Evolutionary conservation across 2,113 vertebrate species (phyloP).

Genomic region (Lepidothrix coronata): DNA sequence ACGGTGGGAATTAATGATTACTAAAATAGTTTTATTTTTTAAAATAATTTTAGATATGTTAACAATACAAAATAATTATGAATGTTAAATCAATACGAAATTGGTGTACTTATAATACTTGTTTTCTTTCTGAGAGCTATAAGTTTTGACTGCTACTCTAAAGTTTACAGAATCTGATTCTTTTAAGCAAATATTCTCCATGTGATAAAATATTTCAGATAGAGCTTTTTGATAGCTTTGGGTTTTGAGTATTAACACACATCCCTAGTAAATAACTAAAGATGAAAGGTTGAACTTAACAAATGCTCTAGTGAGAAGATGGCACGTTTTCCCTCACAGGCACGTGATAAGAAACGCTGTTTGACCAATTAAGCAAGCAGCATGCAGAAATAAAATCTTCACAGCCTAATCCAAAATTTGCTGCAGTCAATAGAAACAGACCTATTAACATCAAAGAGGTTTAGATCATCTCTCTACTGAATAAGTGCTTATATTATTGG

Average conservation of each 20-base stretch:
- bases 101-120: background rate
- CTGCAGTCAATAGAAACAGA: background rate
- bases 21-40: constrained; percentile 46
- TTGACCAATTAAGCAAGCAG: constrained; percentile 28
- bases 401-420: background rate
- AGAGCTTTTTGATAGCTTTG: background rate
- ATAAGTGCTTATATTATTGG: background rate
- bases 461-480: background rate
- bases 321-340: constrained; percentile 20
- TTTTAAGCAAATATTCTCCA: background rate
- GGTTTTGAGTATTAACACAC: background rate
- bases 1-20: constrained; percentile 55
- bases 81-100: background rate
- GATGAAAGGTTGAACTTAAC: background rate
- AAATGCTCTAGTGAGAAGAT: constrained; percentile 3
- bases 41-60: constrained; percentile 11
- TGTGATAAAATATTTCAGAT: background rate
- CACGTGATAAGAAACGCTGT: background rate
- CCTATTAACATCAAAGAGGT: background rate
- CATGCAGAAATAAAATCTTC: constrained; percentile 8
- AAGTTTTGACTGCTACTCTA: background rate
- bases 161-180: background rate
- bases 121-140: background rate
- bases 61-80: background rate
- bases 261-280: constrained; percentile 33